These are phyloP conservation scores for Criorhina ranunculi DNA, from an alignment of 2,888 invertebrate species.

Conservation along the genomic window DNA sequence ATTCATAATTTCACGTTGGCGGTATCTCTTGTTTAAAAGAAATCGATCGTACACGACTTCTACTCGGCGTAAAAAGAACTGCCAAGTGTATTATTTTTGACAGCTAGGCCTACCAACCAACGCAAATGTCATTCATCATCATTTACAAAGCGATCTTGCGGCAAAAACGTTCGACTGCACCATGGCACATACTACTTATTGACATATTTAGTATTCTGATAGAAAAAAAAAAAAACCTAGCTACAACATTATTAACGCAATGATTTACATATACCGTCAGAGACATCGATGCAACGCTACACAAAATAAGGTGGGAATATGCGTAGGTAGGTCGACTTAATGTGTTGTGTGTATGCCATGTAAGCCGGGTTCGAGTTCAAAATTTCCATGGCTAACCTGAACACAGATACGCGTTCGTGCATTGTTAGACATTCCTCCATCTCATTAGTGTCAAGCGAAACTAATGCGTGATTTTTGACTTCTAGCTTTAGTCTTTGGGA, in stretches of 20 bases:
- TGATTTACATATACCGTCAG: conserved; percentile 51
- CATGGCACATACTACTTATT: conserved; percentile 17
- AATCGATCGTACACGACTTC: conserved; percentile 2
- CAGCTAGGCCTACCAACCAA: conserved; percentile 37
- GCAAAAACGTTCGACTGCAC: background rate
- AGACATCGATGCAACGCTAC: conserved; percentile 27
- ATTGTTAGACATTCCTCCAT: conserved; percentile 65
- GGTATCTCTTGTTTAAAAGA: background rate
- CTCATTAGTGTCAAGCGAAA: conserved; percentile 66
- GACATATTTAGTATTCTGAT: conserved; percentile 31
- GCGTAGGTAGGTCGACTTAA: conserved; percentile 64
- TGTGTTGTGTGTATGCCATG: conserved; percentile 12
- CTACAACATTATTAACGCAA: conserved; percentile 55
- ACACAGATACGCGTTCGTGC: conserved; percentile 10
- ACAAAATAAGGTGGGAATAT: conserved; percentile 33
- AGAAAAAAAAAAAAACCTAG: conserved; percentile 22
- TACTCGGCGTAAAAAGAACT: conserved; percentile 19
- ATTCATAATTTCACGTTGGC: conserved; percentile 9
- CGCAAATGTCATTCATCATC: conserved; percentile 60
- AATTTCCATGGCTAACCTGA: conserved; percentile 37
- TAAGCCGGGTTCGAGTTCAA: conserved; percentile 20
- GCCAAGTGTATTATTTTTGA: conserved; percentile 58
- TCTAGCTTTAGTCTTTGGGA: conserved; percentile 1
- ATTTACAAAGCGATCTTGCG: conserved; percentile 37
- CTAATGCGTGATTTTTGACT: conserved; percentile 45